Evolutionary conservation across 2,797 vertebrate genomes (phyloP), one percentile per base, ranked within the genome.

Genomic region (Sternotherus odoratus): DNA sequence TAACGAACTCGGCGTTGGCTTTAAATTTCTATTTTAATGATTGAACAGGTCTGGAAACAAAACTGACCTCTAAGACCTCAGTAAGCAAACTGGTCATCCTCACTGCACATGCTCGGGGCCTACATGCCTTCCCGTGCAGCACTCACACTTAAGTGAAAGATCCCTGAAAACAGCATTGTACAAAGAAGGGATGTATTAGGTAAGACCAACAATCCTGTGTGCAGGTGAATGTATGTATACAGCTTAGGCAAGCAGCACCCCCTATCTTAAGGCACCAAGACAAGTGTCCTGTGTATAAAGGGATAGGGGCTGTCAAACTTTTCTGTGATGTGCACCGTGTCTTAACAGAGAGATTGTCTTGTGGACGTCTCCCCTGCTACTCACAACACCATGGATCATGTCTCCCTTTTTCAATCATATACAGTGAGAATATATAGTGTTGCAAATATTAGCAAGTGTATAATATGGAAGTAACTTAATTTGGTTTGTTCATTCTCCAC

Each of bases 21-120:
- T 93, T 92, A 92, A 96, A 87, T 72, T 12, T 89, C 77, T 93
- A 77, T 81, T 97, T 96, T 97, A 97, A 97, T 97, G 93, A 97
- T 97, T 97, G 94, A 97, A 96, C 88, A 79, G 72, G 79, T 95
- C 84, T 95, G 63, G 88, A 53, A 96, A 95, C 91, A 81, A 94
- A 95, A 95, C 77, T 96, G 91, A 96, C 92, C 95, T 95, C 95
- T 97, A 94, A 89, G 82, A 96, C 96, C 87, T 93, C 80, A 93
- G 85, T 97, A 91, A 95, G 95, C 90, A 93, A 96, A 83, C 63
- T 39, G 39, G 78, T 88, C 95, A 86, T 92, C 86, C 83, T 95
- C 39, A 86, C 91, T 80, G 77, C 84, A 82, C 72, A 4, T 66
- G 78, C 21, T 1, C 0, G 53, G 24, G 78, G 56, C 0, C 1